Base-by-base conservation (phyloP, 2,888 invertebrate species). In the Scaptomyza tumidula region DNA sequence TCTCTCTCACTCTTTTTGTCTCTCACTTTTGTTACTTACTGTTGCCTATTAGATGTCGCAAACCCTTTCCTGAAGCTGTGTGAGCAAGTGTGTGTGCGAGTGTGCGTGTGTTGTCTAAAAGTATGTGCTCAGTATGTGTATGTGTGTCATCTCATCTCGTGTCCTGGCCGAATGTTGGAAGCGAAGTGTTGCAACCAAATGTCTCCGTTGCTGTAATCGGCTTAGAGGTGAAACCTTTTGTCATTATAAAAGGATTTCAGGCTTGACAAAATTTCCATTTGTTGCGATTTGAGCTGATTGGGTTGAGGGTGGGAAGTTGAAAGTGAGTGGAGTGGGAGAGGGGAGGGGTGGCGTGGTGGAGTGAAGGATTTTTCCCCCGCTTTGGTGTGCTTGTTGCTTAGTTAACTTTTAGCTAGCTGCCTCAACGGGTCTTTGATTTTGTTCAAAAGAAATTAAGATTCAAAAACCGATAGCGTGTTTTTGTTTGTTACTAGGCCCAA, bases 211-310 rank as follows among this genome's bases (percentile, higher is more conserved):
- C 66, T 71, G 69, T 83, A 87, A 89, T 88, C 86, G 80, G 89
- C 86, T 87, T 87, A 88, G 73, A 88, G 86, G 86, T 79, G 78
- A 80, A 80, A 89, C 86, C 86, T 86, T 88, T 89, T 83, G 86
- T 89, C 86, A 88, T 87, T 87, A 89, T 84, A 78, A 82, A 88
- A 74, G 86, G 84, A 88, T 88, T 88, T 88, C 80, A 86, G 82
- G 88, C 86, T 84, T 80, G 80, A 74, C 78, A 84, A 82, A 76
- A 86, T 86, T 84, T 80, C 75, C 87, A 80, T 85, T 88, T 86
- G 84, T 80, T 77, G 88, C 86, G 83, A 88, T 71, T 80, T 6
- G 33, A 24, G 45, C 14, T 48, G 49, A 35, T 27, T 41, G 45
- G 16, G 19, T 5, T 11, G 45, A 2, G 14, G 29, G 7, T 29